Percentiles rank a stretch among this genome's conserved stretches.
Conservation (phyloP, 2,113 vertebrate genomes). For the Calyptommatus sinebrachiatus region DNA sequence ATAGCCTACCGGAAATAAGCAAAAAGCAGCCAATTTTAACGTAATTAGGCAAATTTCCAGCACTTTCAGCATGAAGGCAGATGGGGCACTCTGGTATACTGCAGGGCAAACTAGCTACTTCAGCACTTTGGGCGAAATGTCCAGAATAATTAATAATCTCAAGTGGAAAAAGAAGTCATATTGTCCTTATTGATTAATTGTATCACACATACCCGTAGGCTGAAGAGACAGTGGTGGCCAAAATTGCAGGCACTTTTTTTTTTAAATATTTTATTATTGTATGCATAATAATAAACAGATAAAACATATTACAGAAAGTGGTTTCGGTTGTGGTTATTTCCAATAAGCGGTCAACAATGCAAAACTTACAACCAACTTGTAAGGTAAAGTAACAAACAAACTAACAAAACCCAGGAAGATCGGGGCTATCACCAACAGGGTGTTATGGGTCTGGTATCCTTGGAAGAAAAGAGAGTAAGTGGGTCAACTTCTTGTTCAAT, state of each 20-base stretch:
- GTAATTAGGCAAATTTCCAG: constrained; percentile 11
- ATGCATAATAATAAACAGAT: no score
- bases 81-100: constrained; percentile 3
- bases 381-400: no score
- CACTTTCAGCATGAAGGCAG: neutral
- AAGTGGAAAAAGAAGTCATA: constrained; percentile 5
- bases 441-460: no score
- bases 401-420: no score
- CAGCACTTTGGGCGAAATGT: neutral
- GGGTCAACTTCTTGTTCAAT: no score
- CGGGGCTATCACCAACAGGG: no score
- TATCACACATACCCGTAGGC: fast-evolving
- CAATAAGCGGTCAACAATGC: no score
- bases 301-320: no score
- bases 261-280: no score
- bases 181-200: constrained; percentile 23
- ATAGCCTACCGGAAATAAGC: constrained; percentile 13
- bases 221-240: neutral
- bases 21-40: constrained; percentile 14
- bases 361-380: no score
- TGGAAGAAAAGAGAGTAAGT: no score
- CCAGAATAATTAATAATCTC: constrained; percentile 40
- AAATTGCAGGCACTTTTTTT: neutral
- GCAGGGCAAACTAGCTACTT: neutral
- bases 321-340: no score